phyloP scores from a whole-genome alignment of 2,888 invertebrate genomes.

The Rotaria macrura region DNA sequence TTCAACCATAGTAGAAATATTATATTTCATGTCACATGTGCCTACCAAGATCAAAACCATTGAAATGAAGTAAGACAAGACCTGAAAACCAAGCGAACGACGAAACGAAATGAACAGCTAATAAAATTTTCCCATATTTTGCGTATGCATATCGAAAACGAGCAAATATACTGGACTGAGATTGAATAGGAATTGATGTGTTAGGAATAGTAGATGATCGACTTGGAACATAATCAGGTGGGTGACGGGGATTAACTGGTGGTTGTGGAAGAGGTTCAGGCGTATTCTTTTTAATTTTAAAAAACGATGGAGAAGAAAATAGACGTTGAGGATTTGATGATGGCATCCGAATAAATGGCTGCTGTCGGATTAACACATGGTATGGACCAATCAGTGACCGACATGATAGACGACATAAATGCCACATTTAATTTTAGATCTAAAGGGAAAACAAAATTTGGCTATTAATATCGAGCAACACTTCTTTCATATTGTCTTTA shows the following conservation, averaged over 20 bases:
- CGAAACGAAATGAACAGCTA: not conserved
- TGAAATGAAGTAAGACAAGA: not conserved
- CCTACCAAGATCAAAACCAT: constrained; percentile 5
- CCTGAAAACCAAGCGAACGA: not conserved
- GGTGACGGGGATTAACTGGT: not conserved
- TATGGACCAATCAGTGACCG: not conserved
- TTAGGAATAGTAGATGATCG: not conserved
- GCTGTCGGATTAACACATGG: not conserved
- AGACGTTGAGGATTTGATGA: not conserved
- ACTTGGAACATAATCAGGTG: not conserved
- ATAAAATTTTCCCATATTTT: not conserved
- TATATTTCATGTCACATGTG: not conserved
- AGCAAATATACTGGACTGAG: not conserved
- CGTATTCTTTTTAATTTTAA: not conserved
- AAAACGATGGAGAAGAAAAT: not conserved
- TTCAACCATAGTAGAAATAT: not conserved
- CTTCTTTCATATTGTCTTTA: not conserved
- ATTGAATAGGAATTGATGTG: not conserved
- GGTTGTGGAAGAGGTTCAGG: not conserved
- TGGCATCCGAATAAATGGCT: not conserved
- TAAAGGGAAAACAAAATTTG: not conserved
- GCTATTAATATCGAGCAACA: not conserved
- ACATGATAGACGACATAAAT: not conserved
- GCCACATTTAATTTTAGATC: not conserved
- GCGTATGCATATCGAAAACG: constrained; percentile 5